Percentiles rank a stretch among this genome's conserved stretches.
These are phyloP conservation scores for Drosophila punjabiensis DNA, from an alignment of 1,140 invertebrate species.

Conservation along the genomic window DNA sequence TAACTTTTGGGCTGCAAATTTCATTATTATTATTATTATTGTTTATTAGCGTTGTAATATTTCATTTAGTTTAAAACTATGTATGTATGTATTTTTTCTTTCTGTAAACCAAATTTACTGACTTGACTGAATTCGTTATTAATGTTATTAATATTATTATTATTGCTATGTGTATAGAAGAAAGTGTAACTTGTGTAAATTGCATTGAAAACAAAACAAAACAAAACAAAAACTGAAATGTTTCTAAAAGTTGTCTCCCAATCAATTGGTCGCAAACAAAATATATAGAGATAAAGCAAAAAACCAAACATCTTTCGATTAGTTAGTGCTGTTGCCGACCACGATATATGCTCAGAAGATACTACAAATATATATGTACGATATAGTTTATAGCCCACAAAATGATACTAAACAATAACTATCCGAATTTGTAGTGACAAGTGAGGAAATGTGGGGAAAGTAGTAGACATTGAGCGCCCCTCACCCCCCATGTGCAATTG, in stretches of 20 bases:
- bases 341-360: conserved; percentile 51
- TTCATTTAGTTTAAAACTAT: conserved; percentile 53
- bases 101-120: conserved; percentile 81
- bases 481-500: conserved; percentile 42
- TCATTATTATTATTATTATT: conserved; percentile 46
- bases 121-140: conserved; percentile 82
- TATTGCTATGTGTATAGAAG: conserved; percentile 72
- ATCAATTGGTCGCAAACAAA: conserved; percentile 47
- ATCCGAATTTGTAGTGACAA: conserved; percentile 18
- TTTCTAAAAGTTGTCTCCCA: conserved; percentile 50
- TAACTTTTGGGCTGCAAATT: conserved; percentile 38
- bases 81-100: conserved; percentile 63
- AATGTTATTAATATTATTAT: conserved; percentile 78
- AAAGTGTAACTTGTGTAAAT: conserved; percentile 78
- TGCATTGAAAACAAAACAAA: conserved; percentile 50
- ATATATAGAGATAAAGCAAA: conserved; percentile 47
- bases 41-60: conserved; percentile 57
- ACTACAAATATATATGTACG: conserved; percentile 24
- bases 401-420: conserved; percentile 7
- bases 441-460: background rate
- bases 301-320: conserved; percentile 51
- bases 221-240: conserved; percentile 12
- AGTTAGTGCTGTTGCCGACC: conserved; percentile 30
- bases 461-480: background rate
- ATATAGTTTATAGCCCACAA: conserved; percentile 19